Evolutionary conservation across 2,797 vertebrate species (phyloP), one percentile per base, ranked within the genome.

Genomic region (Remorina albescens): DNA sequence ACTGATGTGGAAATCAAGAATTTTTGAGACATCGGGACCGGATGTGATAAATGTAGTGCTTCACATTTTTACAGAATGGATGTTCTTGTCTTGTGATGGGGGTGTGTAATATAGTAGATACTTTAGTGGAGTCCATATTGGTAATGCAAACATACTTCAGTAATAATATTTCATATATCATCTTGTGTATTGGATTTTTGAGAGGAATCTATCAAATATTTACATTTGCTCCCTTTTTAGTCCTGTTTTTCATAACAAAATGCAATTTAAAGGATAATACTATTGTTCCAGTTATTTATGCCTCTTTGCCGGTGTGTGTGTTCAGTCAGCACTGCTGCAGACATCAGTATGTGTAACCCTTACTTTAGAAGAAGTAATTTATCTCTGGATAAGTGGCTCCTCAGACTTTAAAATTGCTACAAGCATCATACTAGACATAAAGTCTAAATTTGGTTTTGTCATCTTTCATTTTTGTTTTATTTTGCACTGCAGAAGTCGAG

Each of bases 361-460:
- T 50, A 9, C 26, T n/a, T 42, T 9, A 30, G 37, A 65, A 53
- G 34, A 42, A 19, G 42, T 62, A 2, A 37, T 59, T 67, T 37
- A 2, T 57, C 26, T 69, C 12, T 32, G 47, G 28, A 21, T 19
- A 50, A 16, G 5, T 26, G 16, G 3, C 21, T 57, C 44, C n/a
- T 12, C 41, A 26, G 30, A 16, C 30, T 37, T 60, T 26, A 46
- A 57, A 63, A 50, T 0, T 32, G 23, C n/a, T 21, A 8, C n/a
- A 50, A 55, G 16, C 32, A 39, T 49, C 25, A 55, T 9, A 5
- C 19, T 19, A 6, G 16, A 60, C 49, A 55, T 47, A 18, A 54
- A 54, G 64, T 6, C n/a, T 10, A 36, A 21, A 66, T 66, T 54
- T n/a, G 8, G 15, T 61, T 47, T 61, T 18, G 34, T 15, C 2